phyloP scores from a whole-genome alignment of 2,113 vertebrate species.

The Indicator indicator region DNA sequence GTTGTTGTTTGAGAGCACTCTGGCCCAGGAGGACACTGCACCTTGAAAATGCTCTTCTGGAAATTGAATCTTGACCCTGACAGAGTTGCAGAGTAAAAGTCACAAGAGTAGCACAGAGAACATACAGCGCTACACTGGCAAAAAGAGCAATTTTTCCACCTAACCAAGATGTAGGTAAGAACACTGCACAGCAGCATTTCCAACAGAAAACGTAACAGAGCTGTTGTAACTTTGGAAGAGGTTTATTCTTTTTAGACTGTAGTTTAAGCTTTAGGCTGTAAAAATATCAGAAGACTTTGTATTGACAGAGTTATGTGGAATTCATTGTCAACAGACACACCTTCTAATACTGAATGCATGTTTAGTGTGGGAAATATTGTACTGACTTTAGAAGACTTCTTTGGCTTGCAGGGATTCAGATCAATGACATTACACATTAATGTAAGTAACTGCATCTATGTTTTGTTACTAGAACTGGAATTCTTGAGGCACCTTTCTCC shows the following conservation, averaged over 20 bases:
- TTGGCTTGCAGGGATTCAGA: not conserved
- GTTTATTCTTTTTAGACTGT: not conserved
- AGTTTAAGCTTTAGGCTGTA: not conserved
- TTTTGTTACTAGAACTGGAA: slow-evolving; percentile 34
- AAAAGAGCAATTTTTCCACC: not conserved
- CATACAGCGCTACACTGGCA: not conserved
- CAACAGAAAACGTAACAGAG: not conserved
- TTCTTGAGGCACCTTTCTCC: not conserved
- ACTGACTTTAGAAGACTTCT: not conserved
- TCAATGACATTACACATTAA: not conserved
- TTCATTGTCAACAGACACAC: not conserved
- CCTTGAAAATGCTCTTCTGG: not conserved
- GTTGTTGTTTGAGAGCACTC: not conserved
- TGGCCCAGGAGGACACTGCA: not conserved
- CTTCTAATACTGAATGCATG: not conserved
- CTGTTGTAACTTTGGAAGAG: not conserved
- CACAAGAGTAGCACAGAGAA: not conserved
- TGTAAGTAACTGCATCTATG: not conserved
- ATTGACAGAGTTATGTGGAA: not conserved
- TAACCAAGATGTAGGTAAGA: not conserved
- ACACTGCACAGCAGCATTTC: not conserved
- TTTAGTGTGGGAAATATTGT: not conserved
- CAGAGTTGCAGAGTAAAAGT: not conserved
- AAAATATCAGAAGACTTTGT: not conserved
- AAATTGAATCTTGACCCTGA: not conserved